Evolutionary conservation across 2,113 vertebrate genomes (phyloP), one percentile per base, ranked within the genome.

Genomic region (Alexandromys fortis): DNA sequence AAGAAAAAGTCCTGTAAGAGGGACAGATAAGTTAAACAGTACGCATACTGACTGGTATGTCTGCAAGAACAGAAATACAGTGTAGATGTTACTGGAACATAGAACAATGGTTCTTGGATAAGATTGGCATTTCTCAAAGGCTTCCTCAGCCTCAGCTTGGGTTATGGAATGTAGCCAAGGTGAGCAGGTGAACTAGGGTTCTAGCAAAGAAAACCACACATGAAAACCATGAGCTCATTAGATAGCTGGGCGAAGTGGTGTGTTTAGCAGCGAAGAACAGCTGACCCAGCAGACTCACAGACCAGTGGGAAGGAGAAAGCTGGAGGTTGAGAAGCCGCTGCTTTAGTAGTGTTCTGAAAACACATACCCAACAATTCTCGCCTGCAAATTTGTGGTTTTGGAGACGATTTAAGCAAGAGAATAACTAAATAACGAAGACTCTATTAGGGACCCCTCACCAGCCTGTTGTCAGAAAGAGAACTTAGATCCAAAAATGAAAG

Each of bases 201-300:
- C 63, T 47, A 58, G 17, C 49, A 52, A 70, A 91, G 24, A 93
- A n/a, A 85, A 75, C 8, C 22, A 24, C 52, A 13, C 28, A 7
- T 26, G 61, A 22, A 82, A 89, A 38, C 47, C 9, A 47, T 12
- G 6, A 65, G 70, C 35, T 13, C 2, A 3, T 47, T 17, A 35
- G 8, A 12, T 1, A 2, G 0, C 4, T 30, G 24, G 24, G 17
- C 65, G 6, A 58, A 47, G 55, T 13, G 24, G 4, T 58, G 1
- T 1, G 9, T 2, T 68, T 13, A 22, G 33, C 33, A 38, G 76
- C 26, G 12, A 0, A 38, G n/a, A 55, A 70, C 47, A 6, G 67
- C 63, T 17, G 63, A 30, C 30, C 55, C 22, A 19, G 17, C 8
- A 13, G 33, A 42, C 22, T 21, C n/a, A 5, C 13, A 42, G 75